A percentile compares a stretch with the other conserved stretches of the same genome.
phyloP scores from a whole-genome alignment of 2,888 invertebrate genomes.

The Chloroclysta siterata region DNA sequence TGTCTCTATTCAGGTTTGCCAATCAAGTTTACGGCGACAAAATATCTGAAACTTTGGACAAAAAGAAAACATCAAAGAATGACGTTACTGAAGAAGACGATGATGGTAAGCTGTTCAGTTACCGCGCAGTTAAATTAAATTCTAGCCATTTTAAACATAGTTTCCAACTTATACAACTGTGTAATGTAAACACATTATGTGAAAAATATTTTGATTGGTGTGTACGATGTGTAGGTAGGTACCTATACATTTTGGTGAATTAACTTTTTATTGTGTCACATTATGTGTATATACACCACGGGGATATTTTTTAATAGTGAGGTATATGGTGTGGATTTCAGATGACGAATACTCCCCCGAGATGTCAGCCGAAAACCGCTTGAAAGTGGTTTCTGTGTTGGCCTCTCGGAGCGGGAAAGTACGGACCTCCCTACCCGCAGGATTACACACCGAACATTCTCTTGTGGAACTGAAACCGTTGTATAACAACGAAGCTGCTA shows the following conservation, averaged over 20 bases:
- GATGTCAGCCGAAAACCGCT: conserved; percentile 88
- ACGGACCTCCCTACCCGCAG: conserved; percentile 88
- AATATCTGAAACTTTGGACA: conserved; percentile 86
- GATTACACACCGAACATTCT: conserved; percentile 77
- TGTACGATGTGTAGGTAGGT: too few species aligned
- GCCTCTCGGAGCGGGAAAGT: conserved; percentile 89
- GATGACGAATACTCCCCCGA: conserved; percentile 57
- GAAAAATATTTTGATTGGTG: too few species aligned
- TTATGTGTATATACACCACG: too few species aligned
- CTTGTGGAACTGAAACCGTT: conserved; percentile 68
- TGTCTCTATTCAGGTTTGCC: conserved; percentile 78
- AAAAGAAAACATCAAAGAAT: conserved; percentile 74
- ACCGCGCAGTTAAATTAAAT: too few species aligned
- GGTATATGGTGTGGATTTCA: conserved; percentile 42
- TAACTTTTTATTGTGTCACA: too few species aligned
- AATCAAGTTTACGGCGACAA: conserved; percentile 90
- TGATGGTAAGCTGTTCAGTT: conserved; percentile 48
- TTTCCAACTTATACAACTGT: too few species aligned
- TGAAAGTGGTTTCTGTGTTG: conserved; percentile 92
- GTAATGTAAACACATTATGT: too few species aligned
- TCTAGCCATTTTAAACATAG: too few species aligned
- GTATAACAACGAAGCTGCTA: conserved; percentile 66
- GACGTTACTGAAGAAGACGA: conserved; percentile 78
- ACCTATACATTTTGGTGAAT: too few species aligned
- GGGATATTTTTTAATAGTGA: too few species aligned